These are phyloP conservation scores for Tetheella fluctuosa DNA, from an alignment of 2,888 invertebrate genomes.

Conservation along the genomic window DNA sequence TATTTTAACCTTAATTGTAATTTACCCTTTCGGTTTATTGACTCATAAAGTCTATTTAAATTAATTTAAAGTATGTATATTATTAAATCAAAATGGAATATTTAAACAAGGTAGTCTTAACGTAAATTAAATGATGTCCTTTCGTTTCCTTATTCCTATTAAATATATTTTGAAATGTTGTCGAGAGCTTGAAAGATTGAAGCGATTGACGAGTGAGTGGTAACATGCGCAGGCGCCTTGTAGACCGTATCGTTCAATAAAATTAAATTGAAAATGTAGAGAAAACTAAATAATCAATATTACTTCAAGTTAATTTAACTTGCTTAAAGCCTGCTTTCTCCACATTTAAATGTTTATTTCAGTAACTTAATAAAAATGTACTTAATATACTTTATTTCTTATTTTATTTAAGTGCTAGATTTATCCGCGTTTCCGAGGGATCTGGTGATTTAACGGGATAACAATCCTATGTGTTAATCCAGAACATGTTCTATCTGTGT, in stretches of 20 bases:
- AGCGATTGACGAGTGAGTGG: conserved; percentile 43
- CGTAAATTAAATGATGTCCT: background rate
- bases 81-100: no score
- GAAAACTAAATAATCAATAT: conserved; percentile 1
- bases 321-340: background rate
- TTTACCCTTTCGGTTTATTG: background rate
- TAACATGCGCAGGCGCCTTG: conserved; percentile 42
- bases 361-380: background rate
- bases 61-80: no score
- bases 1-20: background rate
- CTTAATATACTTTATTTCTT: no score
- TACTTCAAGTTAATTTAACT: background rate
- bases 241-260: conserved; percentile 34
- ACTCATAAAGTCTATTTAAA: background rate
- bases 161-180: conserved; percentile 1
- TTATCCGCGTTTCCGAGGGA: no score
- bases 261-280: conserved; percentile 27
- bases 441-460: no score
- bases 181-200: conserved; percentile 21
- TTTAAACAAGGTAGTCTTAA: no score
- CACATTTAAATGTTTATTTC: background rate
- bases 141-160: background rate
- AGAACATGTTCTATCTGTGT: no score
- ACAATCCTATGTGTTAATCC: no score
- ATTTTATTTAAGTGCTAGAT: no score